Evolutionary conservation across 2,797 vertebrate species (phyloP).

Genomic region (Distichodus sexfasciatus): DNA sequence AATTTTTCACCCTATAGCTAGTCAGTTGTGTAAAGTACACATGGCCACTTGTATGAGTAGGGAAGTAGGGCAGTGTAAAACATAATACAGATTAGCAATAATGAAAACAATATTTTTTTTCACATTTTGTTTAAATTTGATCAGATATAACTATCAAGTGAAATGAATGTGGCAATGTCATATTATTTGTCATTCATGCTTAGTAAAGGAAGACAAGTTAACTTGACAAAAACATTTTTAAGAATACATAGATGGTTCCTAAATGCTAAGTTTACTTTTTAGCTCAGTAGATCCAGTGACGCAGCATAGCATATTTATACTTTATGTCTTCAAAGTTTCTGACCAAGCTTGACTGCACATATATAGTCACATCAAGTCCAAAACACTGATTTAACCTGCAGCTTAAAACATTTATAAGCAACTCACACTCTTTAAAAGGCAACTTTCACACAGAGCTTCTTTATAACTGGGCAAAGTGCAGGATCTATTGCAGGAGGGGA

Average conservation of each 20-base stretch:
- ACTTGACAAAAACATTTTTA: too few relatives aligned
- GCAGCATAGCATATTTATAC: too few relatives aligned
- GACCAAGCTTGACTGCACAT: slow-evolving; percentile 41
- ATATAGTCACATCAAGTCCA: slow-evolving; percentile 49
- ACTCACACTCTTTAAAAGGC: slow-evolving; percentile 72
- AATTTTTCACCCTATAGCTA: neutral
- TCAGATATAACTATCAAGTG: too few relatives aligned
- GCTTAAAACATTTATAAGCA: slow-evolving; percentile 55
- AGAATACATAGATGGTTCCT: too few relatives aligned
- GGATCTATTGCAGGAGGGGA: slow-evolving; percentile 50
- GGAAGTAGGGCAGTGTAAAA: too few relatives aligned
- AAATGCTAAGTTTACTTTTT: neutral
- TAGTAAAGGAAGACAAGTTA: too few relatives aligned
- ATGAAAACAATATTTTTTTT: too few relatives aligned
- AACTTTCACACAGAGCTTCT: slow-evolving; percentile 68
- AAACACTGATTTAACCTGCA: slow-evolving; percentile 52
- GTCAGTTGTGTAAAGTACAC: neutral
- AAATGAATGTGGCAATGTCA: too few relatives aligned
- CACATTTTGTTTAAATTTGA: too few relatives aligned
- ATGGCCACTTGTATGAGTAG: neutral
- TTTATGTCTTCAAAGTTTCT: slow-evolving; percentile 10
- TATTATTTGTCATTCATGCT: too few relatives aligned
- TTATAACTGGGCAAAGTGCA: slow-evolving; percentile 62
- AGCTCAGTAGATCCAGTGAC: slow-evolving; percentile 2
- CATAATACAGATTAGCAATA: too few relatives aligned